These are phyloP conservation scores for Trichonephila inaurata DNA, from an alignment of 1,140 invertebrate species.

Conservation along the genomic window DNA sequence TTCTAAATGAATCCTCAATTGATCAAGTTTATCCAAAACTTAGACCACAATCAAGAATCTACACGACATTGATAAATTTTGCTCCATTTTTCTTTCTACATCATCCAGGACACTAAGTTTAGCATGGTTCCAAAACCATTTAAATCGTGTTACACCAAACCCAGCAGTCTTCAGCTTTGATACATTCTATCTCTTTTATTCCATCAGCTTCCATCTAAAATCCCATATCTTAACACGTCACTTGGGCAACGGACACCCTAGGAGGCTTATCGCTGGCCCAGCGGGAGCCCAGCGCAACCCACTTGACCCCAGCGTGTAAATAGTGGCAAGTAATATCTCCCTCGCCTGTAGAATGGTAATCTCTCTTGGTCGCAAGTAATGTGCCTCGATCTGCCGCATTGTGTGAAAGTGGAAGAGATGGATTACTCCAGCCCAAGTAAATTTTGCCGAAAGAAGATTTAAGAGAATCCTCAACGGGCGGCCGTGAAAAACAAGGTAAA, in stretches of 20 bases:
- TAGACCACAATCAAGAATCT: no score
- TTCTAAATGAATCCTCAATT: no score
- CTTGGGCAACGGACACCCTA: not conserved
- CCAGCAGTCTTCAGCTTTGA: no score
- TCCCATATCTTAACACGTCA: not conserved
- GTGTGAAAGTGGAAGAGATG: constrained; percentile 16
- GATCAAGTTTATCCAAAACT: no score
- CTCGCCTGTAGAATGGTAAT: not conserved
- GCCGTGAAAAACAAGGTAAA: constrained; percentile 22
- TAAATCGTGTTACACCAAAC: no score
- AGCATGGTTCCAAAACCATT: no score
- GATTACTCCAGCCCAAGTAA: not conserved
- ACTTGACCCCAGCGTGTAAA: constrained; percentile 54
- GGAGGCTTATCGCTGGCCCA: constrained; percentile 45
- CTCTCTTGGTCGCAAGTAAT: constrained; percentile 28
- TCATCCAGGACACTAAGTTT: no score
- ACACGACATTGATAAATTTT: no score
- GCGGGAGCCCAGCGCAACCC: not conserved
- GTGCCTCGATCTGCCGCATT: constrained; percentile 14
- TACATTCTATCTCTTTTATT: not conserved
- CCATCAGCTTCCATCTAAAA: not conserved
- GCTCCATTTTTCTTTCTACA: no score
- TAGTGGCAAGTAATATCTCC: constrained; percentile 32
- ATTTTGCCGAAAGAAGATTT: constrained; percentile 20
- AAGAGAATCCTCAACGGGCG: not conserved